Evolutionary conservation across 2,888 invertebrate species (phyloP).

Genomic region (Drosophila helvetica): DNA sequence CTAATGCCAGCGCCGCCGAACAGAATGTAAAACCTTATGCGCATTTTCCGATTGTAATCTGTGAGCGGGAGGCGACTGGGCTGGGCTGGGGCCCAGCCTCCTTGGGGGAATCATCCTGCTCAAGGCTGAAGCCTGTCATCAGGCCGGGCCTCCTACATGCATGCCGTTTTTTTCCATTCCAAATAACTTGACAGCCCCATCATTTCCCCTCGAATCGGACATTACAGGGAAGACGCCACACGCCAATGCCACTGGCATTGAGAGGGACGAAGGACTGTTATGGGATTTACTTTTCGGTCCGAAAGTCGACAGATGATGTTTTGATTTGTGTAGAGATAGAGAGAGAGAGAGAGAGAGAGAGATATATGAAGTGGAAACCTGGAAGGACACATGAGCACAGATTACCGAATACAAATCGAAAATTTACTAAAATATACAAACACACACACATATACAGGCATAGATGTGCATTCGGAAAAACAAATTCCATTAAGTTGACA

Average conservation of each 20-base stretch:
- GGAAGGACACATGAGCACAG: constrained; percentile 8
- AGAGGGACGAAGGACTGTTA: constrained; percentile 5
- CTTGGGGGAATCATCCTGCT: constrained; percentile 23
- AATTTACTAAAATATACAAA: background rate
- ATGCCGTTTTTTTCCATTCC: constrained; percentile 9
- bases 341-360: constrained; percentile 12
- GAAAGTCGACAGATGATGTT: constrained; percentile 39
- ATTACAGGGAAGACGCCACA: constrained; percentile 53
- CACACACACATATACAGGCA: too few species aligned
- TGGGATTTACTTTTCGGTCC: constrained; percentile 29
- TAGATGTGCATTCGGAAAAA: background rate
- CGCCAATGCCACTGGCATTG: constrained; percentile 40
- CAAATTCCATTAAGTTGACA: background rate
- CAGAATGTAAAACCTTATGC: constrained; percentile 70
- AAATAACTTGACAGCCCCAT: constrained; percentile 62
- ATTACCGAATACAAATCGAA: constrained; percentile 18
- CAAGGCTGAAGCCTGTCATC: constrained; percentile 37
- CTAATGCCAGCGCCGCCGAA: constrained; percentile 60
- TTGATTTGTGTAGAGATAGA: constrained; percentile 36
- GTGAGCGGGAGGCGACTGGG: constrained; percentile 19
- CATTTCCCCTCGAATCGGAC: constrained; percentile 68
- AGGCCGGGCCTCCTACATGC: constrained; percentile 26
- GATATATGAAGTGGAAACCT: constrained; percentile 6
- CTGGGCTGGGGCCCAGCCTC: background rate
- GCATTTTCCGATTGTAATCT: constrained; percentile 77